Evolutionary conservation across 1,140 invertebrate genomes (phyloP).

Genomic region (Nasonia vitripennis): DNA sequence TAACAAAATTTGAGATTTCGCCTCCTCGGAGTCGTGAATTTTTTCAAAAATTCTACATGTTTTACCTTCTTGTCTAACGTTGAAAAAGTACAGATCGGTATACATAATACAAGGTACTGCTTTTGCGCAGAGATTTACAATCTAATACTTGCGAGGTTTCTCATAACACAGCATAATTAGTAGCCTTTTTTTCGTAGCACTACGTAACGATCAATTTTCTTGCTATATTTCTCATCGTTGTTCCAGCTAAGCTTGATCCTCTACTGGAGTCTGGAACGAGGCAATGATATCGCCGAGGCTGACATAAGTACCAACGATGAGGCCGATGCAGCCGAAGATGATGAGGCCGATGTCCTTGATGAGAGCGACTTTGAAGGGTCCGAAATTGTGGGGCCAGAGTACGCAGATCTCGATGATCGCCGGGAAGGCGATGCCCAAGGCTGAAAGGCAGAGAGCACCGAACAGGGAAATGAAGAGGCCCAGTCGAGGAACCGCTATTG

Average conservation of each 20-base stretch:
- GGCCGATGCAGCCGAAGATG: constrained; percentile 80
- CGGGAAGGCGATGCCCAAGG: constrained; percentile 89
- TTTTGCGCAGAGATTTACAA: too few species aligned
- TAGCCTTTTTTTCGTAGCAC: background rate
- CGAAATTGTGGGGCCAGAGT: constrained; percentile 75
- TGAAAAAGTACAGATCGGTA: too few species aligned
- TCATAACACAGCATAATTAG: background rate
- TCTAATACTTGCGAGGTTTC: background rate
- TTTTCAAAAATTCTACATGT: too few species aligned
- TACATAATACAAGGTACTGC: too few species aligned
- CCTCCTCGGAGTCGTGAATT: too few species aligned
- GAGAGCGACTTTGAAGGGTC: constrained; percentile 71
- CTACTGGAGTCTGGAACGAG: constrained; percentile 58
- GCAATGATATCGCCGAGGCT: constrained; percentile 79
- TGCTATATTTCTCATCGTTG: background rate
- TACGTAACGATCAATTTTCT: background rate
- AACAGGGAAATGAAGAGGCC: constrained; percentile 90
- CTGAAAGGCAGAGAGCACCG: constrained; percentile 87
- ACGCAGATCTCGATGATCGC: constrained; percentile 86
- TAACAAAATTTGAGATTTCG: too few species aligned
- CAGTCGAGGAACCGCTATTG: constrained; percentile 84
- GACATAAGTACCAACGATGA: constrained; percentile 83
- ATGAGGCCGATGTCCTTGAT: constrained; percentile 79
- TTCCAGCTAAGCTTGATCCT: background rate
- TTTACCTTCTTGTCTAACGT: too few species aligned